Percentiles rank a stretch among this genome's conserved stretches.
Evolutionary conservation across 2,797 vertebrate species (phyloP).

Genomic region (Phalloptychus januarius): DNA sequence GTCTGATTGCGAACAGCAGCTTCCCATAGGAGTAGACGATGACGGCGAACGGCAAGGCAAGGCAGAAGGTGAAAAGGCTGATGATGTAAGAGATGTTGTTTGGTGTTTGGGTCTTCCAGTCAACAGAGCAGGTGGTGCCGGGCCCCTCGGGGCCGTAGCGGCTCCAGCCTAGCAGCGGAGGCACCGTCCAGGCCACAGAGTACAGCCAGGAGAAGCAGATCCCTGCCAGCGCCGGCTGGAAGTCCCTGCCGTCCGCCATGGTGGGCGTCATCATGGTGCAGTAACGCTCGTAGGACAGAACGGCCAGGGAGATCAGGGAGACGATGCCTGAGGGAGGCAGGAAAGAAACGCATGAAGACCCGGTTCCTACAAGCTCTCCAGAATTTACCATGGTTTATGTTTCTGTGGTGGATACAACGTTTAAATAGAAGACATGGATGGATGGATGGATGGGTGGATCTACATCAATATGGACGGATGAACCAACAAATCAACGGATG

Average conservation of each 20-base stretch:
- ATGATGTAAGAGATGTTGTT: conserved; percentile 84
- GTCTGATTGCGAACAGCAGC: conserved; percentile 80
- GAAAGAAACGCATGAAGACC: not conserved
- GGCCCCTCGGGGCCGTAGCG: conserved; percentile 84
- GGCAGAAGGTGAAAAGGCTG: conserved; percentile 85
- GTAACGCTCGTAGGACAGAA: conserved; percentile 85
- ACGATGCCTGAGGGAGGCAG: conserved; percentile 77
- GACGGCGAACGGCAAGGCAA: conserved; percentile 81
- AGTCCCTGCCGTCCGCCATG: conserved; percentile 77
- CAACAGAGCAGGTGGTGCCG: conserved; percentile 84
- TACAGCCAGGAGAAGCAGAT: conserved; percentile 86
- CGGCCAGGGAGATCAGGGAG: conserved; percentile 83
- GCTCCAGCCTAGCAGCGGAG: conserved; percentile 86
- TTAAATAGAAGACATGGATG: not conserved
- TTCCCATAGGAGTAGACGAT: conserved; percentile 84
- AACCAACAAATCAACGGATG: no score
- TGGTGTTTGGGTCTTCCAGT: conserved; percentile 82
- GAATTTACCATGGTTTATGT: not conserved
- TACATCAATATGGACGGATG: no score
- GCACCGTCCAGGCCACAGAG: conserved; percentile 80
- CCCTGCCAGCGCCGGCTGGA: conserved; percentile 74
- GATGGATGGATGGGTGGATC: not conserved
- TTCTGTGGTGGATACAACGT: not conserved
- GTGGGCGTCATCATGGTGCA: conserved; percentile 79
- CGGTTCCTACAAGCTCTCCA: not conserved